Evolutionary conservation across 2,888 invertebrate genomes (phyloP), one percentile per base, ranked within the genome.

Genomic region (Lepidochrysops patricia): DNA sequence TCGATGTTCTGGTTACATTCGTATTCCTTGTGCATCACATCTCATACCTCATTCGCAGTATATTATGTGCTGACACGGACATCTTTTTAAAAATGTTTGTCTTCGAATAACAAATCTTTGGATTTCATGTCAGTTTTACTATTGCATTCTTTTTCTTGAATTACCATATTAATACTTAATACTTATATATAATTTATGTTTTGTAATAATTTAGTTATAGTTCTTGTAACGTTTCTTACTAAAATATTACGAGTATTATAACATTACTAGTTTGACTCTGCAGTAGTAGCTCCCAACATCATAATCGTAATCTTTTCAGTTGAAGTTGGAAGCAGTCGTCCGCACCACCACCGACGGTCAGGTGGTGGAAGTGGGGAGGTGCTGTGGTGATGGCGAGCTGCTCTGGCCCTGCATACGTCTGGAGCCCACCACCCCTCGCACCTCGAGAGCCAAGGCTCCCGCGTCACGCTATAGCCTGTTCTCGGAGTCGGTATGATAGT

Each of bases 321-420:
- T 89, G 48, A 76, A 84, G 65, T 79, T 89, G 66, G 72, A 76
- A 63, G 87, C 85, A 0, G 72, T 77, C 0, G 73, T 89, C 0
- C 70, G 72, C 0, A 65, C 73, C 0, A 66, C 50, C 0, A 6
- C 57, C 0, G 60, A 66, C 0, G 79, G 78, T 0, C 61, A 60
- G 0, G 23, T 66, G 0, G 65, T 71, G 35, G 79, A 78, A 7
- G 1, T 86, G 0, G 74, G 64, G 0, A 72, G 67, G 1, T 85
- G 84, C 49, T 64, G 67, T 0, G 86, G 88, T 0, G 78, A 67
- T 5, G 88, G 88, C 0, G 85, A 85, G 60, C 64, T 89, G n/a
- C 74, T 73, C 63, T 89, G 88, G 88, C 86, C 86, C 0, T 86
- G 76, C 57, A 77, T 89, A 6, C 66, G 71, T 1, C 64, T 88